Evolutionary conservation across 1,140 invertebrate species (phyloP).

Genomic region (Dryas iulia): DNA sequence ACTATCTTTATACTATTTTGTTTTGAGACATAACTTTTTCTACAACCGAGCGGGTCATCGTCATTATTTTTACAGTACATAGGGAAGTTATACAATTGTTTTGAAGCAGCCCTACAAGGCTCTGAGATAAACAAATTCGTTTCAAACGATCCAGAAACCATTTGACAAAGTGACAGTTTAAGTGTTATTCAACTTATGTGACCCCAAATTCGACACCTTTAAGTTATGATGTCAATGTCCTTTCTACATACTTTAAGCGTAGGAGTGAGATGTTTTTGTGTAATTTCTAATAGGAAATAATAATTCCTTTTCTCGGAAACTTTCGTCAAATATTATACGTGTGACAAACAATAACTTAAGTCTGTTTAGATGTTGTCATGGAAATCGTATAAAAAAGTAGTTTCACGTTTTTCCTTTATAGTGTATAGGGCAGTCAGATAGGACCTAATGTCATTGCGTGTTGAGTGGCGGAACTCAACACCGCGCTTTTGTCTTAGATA

Average conservation of each 20-base stretch:
- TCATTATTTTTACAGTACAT: neutral
- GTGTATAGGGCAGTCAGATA: no score
- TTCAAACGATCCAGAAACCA: slow-evolving; percentile 10
- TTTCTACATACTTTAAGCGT: neutral
- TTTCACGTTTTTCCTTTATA: neutral
- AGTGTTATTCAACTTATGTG: slow-evolving; percentile 16
- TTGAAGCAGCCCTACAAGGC: neutral
- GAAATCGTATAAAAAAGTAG: neutral
- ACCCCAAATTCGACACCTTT: neutral
- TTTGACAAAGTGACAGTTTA: slow-evolving; percentile 17
- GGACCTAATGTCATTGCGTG: no score
- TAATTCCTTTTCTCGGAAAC: neutral
- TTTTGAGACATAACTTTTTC: no score
- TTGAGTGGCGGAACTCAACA: no score
- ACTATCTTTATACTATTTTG: no score
- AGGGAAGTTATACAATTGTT: neutral
- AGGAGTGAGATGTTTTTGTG: neutral
- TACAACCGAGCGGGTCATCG: no score
- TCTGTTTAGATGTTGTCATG: neutral
- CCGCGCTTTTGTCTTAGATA: no score
- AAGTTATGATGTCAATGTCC: slow-evolving; percentile 13
- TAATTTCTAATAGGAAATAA: neutral
- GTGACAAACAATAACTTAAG: neutral
- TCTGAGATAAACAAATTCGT: slow-evolving; percentile 12
- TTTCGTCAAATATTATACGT: neutral